phyloP scores from a whole-genome alignment of 1,140 invertebrate genomes.

The Bombus confusus region DNA sequence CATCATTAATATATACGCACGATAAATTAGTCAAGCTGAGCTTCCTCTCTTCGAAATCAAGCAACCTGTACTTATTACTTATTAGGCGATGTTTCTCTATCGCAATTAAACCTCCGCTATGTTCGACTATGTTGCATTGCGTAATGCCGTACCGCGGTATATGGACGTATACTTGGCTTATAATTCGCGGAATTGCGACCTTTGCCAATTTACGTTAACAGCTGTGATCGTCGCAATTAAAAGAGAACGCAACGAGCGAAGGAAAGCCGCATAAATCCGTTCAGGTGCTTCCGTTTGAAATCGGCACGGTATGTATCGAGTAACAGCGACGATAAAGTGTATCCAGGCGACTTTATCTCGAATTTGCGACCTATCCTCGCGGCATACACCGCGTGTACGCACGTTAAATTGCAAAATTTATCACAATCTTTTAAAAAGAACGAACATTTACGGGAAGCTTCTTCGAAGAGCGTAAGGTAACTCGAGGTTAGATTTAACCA shows the following conservation, averaged over 20 bases:
- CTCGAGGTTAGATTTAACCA: background rate
- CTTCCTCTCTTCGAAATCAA: no score
- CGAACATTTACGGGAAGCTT: background rate
- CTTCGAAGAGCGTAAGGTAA: background rate
- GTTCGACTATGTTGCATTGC: background rate
- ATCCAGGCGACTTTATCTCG: conserved; percentile 1
- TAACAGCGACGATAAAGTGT: conserved; percentile 19
- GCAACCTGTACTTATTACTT: background rate
- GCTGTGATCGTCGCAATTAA: conserved; percentile 34
- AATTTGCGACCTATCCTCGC: background rate
- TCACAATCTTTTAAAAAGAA: background rate
- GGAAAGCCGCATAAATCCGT: conserved; percentile 24
- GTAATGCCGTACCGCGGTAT: background rate
- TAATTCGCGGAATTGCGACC: conserved; percentile 33
- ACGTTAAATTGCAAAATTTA: conserved; percentile 2
- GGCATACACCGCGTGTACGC: background rate
- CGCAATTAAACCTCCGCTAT: conserved; percentile 17
- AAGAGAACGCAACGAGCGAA: background rate
- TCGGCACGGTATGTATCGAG: conserved; percentile 29
- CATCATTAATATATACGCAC: background rate
- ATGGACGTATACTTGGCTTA: background rate
- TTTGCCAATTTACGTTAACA: conserved; percentile 36
- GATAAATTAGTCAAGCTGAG: background rate
- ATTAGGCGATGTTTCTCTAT: conserved; percentile 5
- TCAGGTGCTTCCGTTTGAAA: conserved; percentile 33